phyloP scores from a whole-genome alignment of 2,888 invertebrate species.

The Tuberolachnus salignus region DNA sequence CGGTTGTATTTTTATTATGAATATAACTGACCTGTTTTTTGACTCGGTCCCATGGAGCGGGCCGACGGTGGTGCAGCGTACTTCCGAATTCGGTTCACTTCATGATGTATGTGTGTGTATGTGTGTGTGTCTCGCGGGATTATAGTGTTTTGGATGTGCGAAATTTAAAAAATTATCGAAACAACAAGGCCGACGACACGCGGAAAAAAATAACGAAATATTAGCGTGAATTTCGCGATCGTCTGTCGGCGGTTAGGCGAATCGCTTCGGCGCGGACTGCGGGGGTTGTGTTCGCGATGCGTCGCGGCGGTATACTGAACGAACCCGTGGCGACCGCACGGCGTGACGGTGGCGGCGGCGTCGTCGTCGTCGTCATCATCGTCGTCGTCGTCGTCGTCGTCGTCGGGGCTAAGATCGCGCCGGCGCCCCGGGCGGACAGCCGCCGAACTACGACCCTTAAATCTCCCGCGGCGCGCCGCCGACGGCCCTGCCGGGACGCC shows the following conservation, averaged over 20 bases:
- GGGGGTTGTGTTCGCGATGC: not conserved
- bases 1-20: too few relatives aligned
- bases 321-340: not conserved
- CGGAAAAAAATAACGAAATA: too few relatives aligned
- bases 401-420: slow-evolving; percentile 2
- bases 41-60: not conserved
- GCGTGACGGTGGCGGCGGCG: slow-evolving; percentile 4
- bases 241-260: not conserved
- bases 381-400: not conserved
- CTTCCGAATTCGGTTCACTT: too few relatives aligned
- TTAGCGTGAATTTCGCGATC: not conserved
- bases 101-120: too few relatives aligned
- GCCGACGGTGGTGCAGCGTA: not conserved
- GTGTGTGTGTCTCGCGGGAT: too few relatives aligned
- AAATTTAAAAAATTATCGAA: too few relatives aligned
- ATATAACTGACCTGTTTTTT: slow-evolving; percentile 8
- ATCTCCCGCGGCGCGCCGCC: not conserved
- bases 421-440: slow-evolving; percentile 1
- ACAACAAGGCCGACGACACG: too few relatives aligned
- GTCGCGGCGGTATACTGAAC: slow-evolving; percentile 19
- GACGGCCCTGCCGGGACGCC: not conserved
- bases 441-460: not conserved
- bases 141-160: too few relatives aligned
- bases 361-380: not conserved
- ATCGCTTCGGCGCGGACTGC: not conserved